phyloP scores from a whole-genome alignment of 2,113 vertebrate genomes.

The Boulengeromyrus knoepffleri region DNA sequence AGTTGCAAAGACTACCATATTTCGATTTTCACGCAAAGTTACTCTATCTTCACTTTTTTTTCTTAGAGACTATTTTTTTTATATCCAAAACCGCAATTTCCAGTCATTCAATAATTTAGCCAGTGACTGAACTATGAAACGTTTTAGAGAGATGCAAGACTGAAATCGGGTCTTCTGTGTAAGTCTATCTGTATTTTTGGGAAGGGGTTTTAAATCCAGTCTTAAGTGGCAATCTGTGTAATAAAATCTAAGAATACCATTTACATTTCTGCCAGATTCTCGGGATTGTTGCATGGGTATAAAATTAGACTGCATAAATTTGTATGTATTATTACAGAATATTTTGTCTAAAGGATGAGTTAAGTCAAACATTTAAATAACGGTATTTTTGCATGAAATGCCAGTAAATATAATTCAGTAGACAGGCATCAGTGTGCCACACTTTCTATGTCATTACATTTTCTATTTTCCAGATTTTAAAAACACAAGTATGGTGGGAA shows the following conservation, averaged over 20 bases:
- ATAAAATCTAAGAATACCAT: not conserved
- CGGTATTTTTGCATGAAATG: not conserved
- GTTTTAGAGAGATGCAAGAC: not conserved
- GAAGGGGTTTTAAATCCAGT: not conserved
- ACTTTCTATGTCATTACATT: not conserved
- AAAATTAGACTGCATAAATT: not conserved
- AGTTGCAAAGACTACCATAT: not conserved
- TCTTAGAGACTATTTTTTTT: not conserved
- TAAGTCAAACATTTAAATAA: not conserved
- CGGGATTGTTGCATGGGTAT: not conserved
- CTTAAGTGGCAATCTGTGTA: not conserved
- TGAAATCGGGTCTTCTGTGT: not conserved
- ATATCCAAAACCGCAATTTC: not conserved
- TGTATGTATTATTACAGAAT: not conserved
- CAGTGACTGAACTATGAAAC: not conserved
- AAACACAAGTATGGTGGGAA: not conserved
- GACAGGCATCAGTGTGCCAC: not conserved
- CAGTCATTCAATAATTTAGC: not conserved
- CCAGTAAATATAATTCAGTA: not conserved
- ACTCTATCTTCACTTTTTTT: not conserved
- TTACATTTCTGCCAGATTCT: not conserved
- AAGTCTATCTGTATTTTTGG: not conserved
- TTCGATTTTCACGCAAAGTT: not conserved
- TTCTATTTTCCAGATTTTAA: not conserved
- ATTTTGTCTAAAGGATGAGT: not conserved